Percentiles rank a stretch among this genome's conserved stretches.
Evolutionary conservation across 2,888 invertebrate genomes (phyloP).

Genomic region (Minunthozetes semirufus): DNA sequence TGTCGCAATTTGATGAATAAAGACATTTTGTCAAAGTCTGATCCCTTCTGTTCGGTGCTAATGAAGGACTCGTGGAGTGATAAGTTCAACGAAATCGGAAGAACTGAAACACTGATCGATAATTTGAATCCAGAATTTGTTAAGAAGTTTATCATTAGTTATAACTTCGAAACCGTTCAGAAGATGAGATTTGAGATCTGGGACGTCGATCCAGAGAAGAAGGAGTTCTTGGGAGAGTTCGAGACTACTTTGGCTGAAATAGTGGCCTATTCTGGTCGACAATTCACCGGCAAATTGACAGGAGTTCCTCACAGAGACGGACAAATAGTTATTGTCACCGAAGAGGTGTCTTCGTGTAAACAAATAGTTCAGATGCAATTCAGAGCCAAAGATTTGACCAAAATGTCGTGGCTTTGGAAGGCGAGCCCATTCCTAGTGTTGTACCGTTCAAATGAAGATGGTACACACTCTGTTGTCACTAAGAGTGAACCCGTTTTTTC

Average conservation of each 20-base stretch:
- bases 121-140: conserved; percentile 54
- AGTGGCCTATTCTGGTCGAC: conserved; percentile 45
- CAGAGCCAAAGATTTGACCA: neutral
- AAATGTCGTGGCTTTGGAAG: neutral
- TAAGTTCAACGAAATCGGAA: conserved; percentile 47
- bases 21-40: conserved; percentile 55
- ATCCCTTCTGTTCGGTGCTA: conserved; percentile 52
- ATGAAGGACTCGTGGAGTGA: conserved; percentile 47
- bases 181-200: conserved; percentile 53
- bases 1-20: conserved; percentile 52
- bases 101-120: conserved; percentile 53
- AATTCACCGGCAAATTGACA: conserved; percentile 39
- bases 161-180: conserved; percentile 57
- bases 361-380: conserved; percentile 25
- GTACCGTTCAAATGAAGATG: conserved; percentile 49
- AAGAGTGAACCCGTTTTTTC: conserved; percentile 55
- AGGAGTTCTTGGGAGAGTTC: conserved; percentile 53
- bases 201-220: conserved; percentile 39
- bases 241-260: conserved; percentile 55
- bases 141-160: conserved; percentile 53
- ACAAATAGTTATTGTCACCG: conserved; percentile 45
- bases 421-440: conserved; percentile 12
- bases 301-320: conserved; percentile 21
- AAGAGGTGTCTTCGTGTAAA: conserved; percentile 43
- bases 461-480: conserved; percentile 52